Base-by-base conservation (phyloP, 2,113 vertebrate genomes). In the Delphinapterus leucas region DNA sequence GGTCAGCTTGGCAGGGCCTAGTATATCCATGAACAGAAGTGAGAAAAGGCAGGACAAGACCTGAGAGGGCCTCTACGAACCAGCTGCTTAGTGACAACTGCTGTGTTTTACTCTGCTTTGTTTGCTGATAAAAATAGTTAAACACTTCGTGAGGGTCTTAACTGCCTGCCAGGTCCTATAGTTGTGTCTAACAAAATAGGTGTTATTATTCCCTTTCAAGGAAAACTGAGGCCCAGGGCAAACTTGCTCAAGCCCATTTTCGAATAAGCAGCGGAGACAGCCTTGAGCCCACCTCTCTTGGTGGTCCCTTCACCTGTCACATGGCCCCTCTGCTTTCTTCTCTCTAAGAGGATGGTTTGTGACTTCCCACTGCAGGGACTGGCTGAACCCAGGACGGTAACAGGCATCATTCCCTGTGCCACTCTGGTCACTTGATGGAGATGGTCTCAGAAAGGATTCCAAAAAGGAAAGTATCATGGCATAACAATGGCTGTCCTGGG, bases 21-120 rank as follows among this genome's bases (percentile, higher is more conserved):
- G 1, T 3, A 5, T 5, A 31, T 1, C 60, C 65, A 5, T 0
- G 3, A 47, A 41, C 85, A 14, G 80, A 53, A 60, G 7, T 60
- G 63, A 44, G 49, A 10, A 5, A 61, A 18, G 11, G 65, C 71
- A 14, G 44, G 36, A 49, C 36, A 12, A 44, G 71, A 14, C 15
- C 20, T 0, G 21, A 0, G 0, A 49, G 41, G n/a, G 8, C 31
- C 26, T 65, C 23, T 6, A 0, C 0, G 1, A 21, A 5, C 9
- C 49, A 41, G 31, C 26, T 21, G 60, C 49, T 9, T 2, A 1
- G 7, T 20, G 49, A 47, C 44, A 18, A 5, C 6, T 0, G 5
- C 21, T 74, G 38, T 13, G 1, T 23, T 8, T 63, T 0, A 28
- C 93, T 38, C n/a, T 0, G 8, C 33, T 61, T 26, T 41, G 8